phyloP scores from a whole-genome alignment of 2,888 invertebrate species.

The Ernsta delagoae region DNA sequence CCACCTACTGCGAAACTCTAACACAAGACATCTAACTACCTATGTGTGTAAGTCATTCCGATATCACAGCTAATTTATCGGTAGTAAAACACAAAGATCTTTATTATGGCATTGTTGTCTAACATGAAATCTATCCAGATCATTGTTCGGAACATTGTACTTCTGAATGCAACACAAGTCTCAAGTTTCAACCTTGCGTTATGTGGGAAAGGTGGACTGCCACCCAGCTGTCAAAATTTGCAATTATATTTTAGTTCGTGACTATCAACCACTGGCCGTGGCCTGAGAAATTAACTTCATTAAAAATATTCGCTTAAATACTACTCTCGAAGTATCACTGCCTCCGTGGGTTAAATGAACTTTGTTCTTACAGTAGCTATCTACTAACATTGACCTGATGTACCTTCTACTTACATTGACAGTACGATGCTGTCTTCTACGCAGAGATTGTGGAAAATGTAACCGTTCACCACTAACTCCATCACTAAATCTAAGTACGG shows the following conservation, averaged over 20 bases:
- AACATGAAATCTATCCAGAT: slow-evolving; percentile 34
- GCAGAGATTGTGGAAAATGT: no score
- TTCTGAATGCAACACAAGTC: slow-evolving; percentile 15
- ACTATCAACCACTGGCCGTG: slow-evolving; percentile 48
- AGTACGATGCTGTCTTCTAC: no score
- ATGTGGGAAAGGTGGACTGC: slow-evolving; percentile 45
- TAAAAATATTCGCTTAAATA: slow-evolving; percentile 38
- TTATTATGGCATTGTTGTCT: slow-evolving; percentile 31
- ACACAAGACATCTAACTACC: not conserved
- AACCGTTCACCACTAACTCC: no score
- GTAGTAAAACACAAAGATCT: slow-evolving; percentile 28
- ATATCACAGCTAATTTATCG: slow-evolving; percentile 15
- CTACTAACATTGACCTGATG: no score
- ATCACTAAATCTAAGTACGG: no score
- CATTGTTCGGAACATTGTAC: slow-evolving; percentile 21
- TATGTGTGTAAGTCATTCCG: not conserved
- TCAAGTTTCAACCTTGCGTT: slow-evolving; percentile 40
- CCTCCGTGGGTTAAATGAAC: slow-evolving; percentile 1
- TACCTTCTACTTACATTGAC: no score
- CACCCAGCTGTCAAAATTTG: slow-evolving; percentile 38
- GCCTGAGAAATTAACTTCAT: slow-evolving; percentile 44
- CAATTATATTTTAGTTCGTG: slow-evolving; percentile 45
- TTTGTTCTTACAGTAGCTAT: not conserved
- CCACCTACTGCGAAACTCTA: not conserved
- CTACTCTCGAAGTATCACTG: not conserved